Conservation (phyloP, 23 tunicate species). For the Trididemnum clinides region DNA sequence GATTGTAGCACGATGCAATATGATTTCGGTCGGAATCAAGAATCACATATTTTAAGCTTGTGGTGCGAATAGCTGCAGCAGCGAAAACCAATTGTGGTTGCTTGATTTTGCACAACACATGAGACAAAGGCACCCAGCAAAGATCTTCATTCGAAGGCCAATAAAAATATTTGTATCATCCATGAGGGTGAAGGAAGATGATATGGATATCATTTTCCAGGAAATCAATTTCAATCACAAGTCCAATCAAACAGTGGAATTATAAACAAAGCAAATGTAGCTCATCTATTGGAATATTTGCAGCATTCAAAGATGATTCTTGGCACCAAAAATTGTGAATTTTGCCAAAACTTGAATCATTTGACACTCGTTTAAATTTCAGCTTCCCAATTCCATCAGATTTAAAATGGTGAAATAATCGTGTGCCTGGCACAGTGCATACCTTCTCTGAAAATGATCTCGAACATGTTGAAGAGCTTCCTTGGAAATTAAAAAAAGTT, state of each 20-base stretch:
- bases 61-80: slow-evolving; percentile 11
- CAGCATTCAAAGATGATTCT: not conserved
- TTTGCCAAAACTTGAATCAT: slow-evolving; percentile 7
- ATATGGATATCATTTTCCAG: slow-evolving; percentile 9
- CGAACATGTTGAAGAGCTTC: not conserved
- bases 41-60: slow-evolving; percentile 13
- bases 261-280: slow-evolving; percentile 1
- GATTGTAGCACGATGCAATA: too few relatives aligned
- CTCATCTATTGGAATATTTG: slow-evolving; percentile 11
- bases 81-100: slow-evolving; percentile 18
- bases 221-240: not conserved
- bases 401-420: slow-evolving; percentile 22
- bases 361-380: slow-evolving; percentile 10
- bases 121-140: slow-evolving; percentile 29
- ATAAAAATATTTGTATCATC: slow-evolving; percentile 2
- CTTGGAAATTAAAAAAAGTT: not conserved
- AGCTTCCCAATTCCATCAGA: slow-evolving; percentile 5
- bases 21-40: not conserved
- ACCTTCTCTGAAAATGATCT: not conserved
- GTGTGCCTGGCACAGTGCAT: slow-evolving; percentile 15
- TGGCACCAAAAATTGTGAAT: not conserved
- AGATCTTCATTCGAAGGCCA: slow-evolving; percentile 22
- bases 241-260: slow-evolving; percentile 19
- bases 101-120: not conserved
- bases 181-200: slow-evolving; percentile 22